Conservation (phyloP, 2,797 vertebrate species). For the Mormyrus proboscirostris region DNA sequence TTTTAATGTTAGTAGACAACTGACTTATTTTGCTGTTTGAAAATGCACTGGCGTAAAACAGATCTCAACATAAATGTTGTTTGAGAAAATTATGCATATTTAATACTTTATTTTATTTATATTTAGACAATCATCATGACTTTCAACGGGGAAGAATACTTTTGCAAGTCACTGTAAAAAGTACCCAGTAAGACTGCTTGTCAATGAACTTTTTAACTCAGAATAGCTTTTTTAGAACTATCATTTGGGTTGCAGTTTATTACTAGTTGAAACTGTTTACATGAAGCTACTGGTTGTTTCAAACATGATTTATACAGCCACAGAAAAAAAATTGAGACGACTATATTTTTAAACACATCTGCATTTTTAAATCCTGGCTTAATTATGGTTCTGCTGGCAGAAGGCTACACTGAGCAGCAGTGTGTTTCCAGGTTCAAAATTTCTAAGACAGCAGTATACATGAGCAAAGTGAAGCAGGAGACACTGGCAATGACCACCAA, state of each 20-base stretch:
- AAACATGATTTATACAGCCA: not conserved
- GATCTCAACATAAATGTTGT: not conserved
- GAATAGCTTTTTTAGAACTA: not conserved
- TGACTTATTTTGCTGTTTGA: no score
- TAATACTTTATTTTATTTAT: not conserved
- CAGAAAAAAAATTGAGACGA: no score
- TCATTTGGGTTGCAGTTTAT: not conserved
- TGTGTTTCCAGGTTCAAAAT: no score
- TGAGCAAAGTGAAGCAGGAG: no score
- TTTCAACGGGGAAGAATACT: not conserved
- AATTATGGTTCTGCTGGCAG: no score
- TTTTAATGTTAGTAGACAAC: no score
- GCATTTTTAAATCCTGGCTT: no score
- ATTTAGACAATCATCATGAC: not conserved
- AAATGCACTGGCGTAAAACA: not conserved
- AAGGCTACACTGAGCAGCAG: no score
- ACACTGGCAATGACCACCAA: no score
- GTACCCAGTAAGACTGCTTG: not conserved
- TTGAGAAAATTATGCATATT: not conserved
- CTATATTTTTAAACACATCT: no score
- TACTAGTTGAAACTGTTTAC: not conserved
- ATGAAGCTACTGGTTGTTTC: not conserved
- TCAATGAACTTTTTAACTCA: not conserved
- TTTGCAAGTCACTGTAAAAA: not conserved
- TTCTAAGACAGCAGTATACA: no score